phyloP scores from a whole-genome alignment of 2,888 invertebrate genomes.

The Ecliptopera silaceata region DNA sequence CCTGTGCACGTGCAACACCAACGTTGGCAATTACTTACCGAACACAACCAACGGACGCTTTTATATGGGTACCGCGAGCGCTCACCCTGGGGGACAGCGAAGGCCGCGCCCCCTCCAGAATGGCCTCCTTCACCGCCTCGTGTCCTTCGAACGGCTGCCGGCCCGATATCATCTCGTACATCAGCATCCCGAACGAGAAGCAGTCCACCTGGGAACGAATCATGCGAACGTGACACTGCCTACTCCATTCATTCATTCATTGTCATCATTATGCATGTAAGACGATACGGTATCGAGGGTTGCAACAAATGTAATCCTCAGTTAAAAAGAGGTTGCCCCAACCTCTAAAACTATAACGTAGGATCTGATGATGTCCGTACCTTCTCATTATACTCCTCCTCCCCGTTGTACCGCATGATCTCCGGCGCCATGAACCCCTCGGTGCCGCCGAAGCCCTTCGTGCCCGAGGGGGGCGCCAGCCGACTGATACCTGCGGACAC shows the following conservation, averaged over 20 bases:
- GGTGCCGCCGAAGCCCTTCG: conserved; percentile 99
- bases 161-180: conserved; percentile 96
- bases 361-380: conserved; percentile 47
- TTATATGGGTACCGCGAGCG: no score
- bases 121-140: conserved; percentile 98
- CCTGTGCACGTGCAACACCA: no score
- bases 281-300: no score
- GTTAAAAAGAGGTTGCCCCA: no score
- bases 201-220: conserved; percentile 90
- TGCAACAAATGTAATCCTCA: no score
- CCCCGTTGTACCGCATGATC: conserved; percentile 98
- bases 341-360: no score
- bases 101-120: conserved; percentile 97
- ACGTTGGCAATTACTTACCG: no score
- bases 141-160: conserved; percentile 98
- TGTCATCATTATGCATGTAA: no score
- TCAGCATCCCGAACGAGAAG: conserved; percentile 99
- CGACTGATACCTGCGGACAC: conserved; percentile 90
- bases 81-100: conserved; percentile 91
- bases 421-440: conserved; percentile 99
- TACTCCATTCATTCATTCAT: no score
- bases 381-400: conserved; percentile 99
- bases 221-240: no score
- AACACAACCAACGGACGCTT: no score
- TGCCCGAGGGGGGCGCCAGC: conserved; percentile 93